Conservation (phyloP, 2,797 vertebrate species). For the Trachops cirrhosus region DNA sequence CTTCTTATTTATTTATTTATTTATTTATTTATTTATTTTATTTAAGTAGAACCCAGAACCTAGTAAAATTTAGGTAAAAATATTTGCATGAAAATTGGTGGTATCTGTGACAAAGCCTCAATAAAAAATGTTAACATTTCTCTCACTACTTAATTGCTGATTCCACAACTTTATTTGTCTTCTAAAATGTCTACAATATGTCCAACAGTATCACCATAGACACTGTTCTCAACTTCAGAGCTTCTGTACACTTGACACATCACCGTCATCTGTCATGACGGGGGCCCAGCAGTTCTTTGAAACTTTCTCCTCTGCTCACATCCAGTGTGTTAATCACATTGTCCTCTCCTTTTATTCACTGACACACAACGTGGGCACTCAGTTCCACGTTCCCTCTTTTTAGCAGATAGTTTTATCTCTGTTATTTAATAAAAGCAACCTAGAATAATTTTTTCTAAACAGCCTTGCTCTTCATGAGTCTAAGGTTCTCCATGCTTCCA, state of each 20-base stretch:
- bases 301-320: neutral
- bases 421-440: neutral
- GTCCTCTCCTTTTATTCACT: neutral
- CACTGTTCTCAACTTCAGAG: neutral
- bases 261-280: fast-evolving
- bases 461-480: neutral
- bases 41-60: neutral
- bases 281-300: neutral
- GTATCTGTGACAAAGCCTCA: neutral
- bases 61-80: neutral
- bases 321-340: fast-evolving
- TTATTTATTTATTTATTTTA: neutral
- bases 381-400: neutral
- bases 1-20: neutral
- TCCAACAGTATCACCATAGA: neutral
- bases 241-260: neutral
- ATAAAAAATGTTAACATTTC: neutral
- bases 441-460: neutral
- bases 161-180: neutral
- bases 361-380: neutral
- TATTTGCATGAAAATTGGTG: neutral
- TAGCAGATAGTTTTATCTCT: neutral
- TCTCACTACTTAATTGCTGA: neutral
- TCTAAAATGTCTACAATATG: neutral
- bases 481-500: neutral